Base-by-base conservation (phyloP, 37 sponge, comb jelly and placozoan genomes). In the Halichondria panicea region DNA sequence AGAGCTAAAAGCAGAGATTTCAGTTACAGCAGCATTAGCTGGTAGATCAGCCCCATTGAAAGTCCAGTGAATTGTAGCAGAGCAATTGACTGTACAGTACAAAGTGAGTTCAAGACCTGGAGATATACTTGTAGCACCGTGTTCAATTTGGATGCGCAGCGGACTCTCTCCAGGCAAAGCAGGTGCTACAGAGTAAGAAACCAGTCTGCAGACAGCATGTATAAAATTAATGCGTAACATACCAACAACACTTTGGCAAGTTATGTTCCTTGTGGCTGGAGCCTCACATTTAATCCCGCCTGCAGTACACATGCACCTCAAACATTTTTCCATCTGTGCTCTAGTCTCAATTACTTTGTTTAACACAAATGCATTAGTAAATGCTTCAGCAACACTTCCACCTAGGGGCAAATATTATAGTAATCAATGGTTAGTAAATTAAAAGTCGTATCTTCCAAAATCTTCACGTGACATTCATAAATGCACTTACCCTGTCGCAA, bases 291-390 rank as follows among this genome's bases (percentile, higher is more conserved):
- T 7, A 2, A 56, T 69, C n/a, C 81, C 84, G 0, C 52, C 55
- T 0, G 40, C 60, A 2, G 36, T 38, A 71, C 94, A 93, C 12
- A 57, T 44, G 54, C 94, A 93, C 18, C 63, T 36, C 46, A 80
- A n/a, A 48, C 94, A 93, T 27, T 37, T 21, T 9, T 59, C 55
- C 60, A 87, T 45, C 38, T 83, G 72, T 0, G 64, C 22, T 19
- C 78, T 42, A 9, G 86, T 87, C 68, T 91, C 95, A 0, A 66
- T 21, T 41, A 80, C 85, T 46, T 84, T 83, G 30, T 70, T 91
- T 22, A 66, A 39, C 0, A 94, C 76, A 79, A 94, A 89, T 0
- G 88, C 84, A 44, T 63, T 75, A 15, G 88, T 90, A 64, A 94
- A 94, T 18, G 91, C 80, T 30, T 63, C 63, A 0, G 88, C 85